These are phyloP conservation scores for Scortum barcoo DNA, from an alignment of 2,113 vertebrate species.

Conservation along the genomic window DNA sequence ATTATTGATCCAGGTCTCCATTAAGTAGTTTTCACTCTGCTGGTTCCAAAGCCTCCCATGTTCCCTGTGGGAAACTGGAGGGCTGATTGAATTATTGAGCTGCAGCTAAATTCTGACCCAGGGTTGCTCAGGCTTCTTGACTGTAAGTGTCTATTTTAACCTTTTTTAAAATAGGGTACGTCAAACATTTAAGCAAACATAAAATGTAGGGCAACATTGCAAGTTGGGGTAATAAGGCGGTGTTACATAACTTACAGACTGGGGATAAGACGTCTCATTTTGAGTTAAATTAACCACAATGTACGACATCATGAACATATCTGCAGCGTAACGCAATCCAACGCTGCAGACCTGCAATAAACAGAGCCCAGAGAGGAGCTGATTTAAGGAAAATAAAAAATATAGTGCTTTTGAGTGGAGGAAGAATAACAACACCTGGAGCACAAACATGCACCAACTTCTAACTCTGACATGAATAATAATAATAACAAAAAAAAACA, in stretches of 20 bases:
- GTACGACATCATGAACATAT: neutral
- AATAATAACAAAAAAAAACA: neutral
- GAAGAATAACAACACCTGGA: neutral
- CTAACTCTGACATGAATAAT: neutral
- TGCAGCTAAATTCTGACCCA: conserved; percentile 14
- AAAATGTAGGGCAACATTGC: conserved; percentile 9
- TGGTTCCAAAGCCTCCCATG: conserved; percentile 1
- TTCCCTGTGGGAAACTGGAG: neutral
- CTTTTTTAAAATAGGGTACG: neutral
- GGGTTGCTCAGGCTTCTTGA: too few species aligned
- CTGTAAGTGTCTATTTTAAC: neutral
- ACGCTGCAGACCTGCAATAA: neutral
- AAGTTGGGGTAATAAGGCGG: neutral
- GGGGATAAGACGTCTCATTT: neutral
- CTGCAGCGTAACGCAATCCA: neutral
- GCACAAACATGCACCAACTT: neutral
- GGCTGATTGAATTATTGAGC: conserved; percentile 43
- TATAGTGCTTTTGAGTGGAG: neutral
- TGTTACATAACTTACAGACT: conserved; percentile 42
- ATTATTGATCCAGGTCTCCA: conserved; percentile 23
- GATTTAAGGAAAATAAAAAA: too few species aligned
- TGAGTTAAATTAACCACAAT: neutral
- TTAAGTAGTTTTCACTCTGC: conserved; percentile 13
- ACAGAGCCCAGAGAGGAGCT: neutral
- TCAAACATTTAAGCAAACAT: neutral